phyloP scores from a whole-genome alignment of 2,888 invertebrate genomes.

The Phrixothrix hirtus region DNA sequence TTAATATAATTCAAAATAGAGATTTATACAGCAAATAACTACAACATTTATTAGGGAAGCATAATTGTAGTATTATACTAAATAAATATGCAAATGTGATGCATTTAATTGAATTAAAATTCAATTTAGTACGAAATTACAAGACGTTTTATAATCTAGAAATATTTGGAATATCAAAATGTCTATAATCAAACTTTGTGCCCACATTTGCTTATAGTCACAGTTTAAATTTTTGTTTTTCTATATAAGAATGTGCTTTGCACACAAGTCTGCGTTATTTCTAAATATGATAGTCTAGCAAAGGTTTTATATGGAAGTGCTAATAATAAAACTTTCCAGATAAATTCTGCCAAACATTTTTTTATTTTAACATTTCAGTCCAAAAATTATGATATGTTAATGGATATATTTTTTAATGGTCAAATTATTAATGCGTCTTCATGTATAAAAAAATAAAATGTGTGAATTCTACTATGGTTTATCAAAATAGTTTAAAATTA shows the following conservation, averaged over 20 bases:
- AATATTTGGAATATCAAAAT: slow-evolving; percentile 5
- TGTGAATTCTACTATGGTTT: neutral
- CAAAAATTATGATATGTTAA: slow-evolving; percentile 9
- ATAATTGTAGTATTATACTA: too few species aligned
- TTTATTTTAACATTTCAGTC: neutral
- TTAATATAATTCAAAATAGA: neutral
- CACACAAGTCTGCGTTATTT: too few species aligned
- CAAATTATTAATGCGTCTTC: too few species aligned
- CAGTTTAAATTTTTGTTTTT: too few species aligned
- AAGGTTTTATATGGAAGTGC: too few species aligned
- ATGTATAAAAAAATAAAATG: too few species aligned
- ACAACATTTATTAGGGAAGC: too few species aligned
- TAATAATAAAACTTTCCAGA: too few species aligned
- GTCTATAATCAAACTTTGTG: slow-evolving; percentile 8
- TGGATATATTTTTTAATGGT: neutral
- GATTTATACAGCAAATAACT: neutral
- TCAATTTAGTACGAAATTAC: neutral
- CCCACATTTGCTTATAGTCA: slow-evolving; percentile 9
- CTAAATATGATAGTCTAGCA: too few species aligned
- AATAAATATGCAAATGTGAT: too few species aligned
- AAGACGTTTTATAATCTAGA: neutral
- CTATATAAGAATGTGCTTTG: too few species aligned
- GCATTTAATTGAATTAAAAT: too few species aligned
- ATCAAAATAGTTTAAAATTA: slow-evolving; percentile 15
- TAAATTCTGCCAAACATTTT: neutral